These are phyloP conservation scores for Lepetodrilus schrolli DNA, from an alignment of 2,888 invertebrate genomes.

Conservation along the genomic window DNA sequence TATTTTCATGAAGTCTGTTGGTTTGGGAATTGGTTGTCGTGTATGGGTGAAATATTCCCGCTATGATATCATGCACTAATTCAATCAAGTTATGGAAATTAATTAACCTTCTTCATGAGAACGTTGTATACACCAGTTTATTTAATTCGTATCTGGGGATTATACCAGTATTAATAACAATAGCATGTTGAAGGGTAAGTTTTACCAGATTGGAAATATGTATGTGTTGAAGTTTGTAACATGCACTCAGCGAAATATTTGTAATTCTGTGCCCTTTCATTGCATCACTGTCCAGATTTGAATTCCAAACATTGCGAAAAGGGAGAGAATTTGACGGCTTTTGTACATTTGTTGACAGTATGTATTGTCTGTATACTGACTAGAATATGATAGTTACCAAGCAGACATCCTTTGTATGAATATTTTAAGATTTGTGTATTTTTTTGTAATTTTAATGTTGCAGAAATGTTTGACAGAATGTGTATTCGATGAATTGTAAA, in stretches of 20 bases:
- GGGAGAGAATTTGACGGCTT: background rate
- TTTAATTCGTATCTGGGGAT: background rate
- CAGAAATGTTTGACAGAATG: background rate
- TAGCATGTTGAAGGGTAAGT: background rate
- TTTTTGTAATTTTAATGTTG: background rate
- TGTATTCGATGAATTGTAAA: no score
- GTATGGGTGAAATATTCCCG: no score
- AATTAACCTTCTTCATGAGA: no score
- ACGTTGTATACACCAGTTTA: background rate
- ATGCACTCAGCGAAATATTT: background rate
- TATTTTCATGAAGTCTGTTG: background rate
- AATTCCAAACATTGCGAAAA: conserved; percentile 8
- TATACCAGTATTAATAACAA: background rate
- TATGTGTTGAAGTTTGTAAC: background rate
- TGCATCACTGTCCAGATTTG: background rate
- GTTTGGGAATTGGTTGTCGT: background rate
- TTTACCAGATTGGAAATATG: background rate
- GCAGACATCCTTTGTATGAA: background rate
- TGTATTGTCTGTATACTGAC: background rate
- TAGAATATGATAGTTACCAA: background rate
- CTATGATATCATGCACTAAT: no score
- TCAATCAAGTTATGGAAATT: no score
- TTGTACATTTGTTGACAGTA: conserved; percentile 21
- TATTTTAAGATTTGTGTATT: background rate
- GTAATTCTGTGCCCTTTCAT: background rate